Evolutionary conservation across 2,113 vertebrate species (phyloP).

Genomic region (Plestiodon gilberti): DNA sequence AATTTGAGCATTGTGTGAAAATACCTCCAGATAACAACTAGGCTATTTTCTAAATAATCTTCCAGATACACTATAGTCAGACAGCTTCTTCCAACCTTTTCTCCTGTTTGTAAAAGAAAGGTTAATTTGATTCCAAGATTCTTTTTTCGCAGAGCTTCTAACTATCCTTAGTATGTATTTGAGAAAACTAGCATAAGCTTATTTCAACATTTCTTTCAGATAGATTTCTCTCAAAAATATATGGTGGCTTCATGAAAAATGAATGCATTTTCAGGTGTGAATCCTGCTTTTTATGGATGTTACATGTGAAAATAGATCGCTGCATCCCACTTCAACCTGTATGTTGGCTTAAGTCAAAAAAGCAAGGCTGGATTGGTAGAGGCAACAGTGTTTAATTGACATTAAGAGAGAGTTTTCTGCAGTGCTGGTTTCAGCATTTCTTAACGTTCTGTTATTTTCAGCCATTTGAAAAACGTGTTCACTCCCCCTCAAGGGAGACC

Average conservation of each 20-base stretch:
- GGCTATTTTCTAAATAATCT: background rate
- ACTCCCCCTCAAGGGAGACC: background rate
- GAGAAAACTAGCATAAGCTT: background rate
- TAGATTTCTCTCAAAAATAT: background rate
- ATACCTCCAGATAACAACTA: background rate
- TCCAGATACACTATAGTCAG: background rate
- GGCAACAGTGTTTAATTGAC: background rate
- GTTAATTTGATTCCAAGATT: conserved; percentile 16
- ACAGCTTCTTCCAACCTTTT: background rate
- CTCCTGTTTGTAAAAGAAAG: background rate
- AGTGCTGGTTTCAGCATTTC: conserved; percentile 16
- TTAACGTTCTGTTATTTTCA: background rate
- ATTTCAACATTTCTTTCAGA: background rate
- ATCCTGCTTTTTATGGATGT: background rate
- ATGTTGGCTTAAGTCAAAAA: rapidly evolving
- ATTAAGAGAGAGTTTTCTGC: background rate
- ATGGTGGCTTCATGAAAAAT: background rate
- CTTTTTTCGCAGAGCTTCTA: background rate
- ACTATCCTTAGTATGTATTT: background rate
- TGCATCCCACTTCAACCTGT: conserved; percentile 1
- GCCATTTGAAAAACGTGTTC: background rate
- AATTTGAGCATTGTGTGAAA: background rate
- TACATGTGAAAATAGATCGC: background rate
- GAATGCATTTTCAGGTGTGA: background rate
- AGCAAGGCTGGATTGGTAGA: background rate